phyloP scores from a whole-genome alignment of 2,113 vertebrate species.

The Lonchura striata region DNA sequence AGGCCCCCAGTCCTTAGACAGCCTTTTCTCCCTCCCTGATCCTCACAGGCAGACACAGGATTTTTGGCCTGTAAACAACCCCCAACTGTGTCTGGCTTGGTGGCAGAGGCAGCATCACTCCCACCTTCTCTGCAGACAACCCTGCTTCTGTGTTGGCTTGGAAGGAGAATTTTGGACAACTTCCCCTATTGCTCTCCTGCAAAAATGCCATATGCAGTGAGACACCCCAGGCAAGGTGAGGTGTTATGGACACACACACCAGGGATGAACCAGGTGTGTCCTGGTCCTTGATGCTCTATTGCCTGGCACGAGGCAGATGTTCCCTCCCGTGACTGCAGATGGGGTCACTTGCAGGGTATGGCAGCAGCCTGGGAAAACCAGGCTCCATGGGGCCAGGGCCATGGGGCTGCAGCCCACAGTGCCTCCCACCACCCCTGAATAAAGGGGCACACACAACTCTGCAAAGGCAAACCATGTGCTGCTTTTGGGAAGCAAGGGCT shows the following conservation, averaged over 20 bases:
- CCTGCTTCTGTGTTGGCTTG: not conserved
- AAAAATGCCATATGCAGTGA: not conserved
- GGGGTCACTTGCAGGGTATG: not conserved
- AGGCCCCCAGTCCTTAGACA: not conserved
- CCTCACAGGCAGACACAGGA: not conserved
- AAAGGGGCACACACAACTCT: accelerated
- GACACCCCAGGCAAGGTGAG: not conserved
- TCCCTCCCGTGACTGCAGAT: accelerated
- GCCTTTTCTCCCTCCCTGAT: not conserved
- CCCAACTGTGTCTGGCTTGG: not conserved
- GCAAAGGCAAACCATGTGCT: not conserved
- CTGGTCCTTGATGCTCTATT: not conserved
- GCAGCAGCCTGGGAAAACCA: not conserved
- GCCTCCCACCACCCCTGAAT: not conserved
- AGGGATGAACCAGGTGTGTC: accelerated
- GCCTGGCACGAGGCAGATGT: accelerated
- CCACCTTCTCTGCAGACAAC: not conserved
- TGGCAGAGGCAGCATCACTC: not conserved
- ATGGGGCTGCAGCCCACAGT: accelerated
- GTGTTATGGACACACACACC: not conserved
- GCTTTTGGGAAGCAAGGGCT: not conserved
- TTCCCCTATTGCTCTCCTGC: not conserved
- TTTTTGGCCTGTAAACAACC: not conserved
- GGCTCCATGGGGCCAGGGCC: not conserved
- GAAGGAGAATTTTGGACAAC: not conserved